Base-by-base conservation (phyloP, 2,797 vertebrate species). In the Arrhamphus sclerolepis region DNA sequence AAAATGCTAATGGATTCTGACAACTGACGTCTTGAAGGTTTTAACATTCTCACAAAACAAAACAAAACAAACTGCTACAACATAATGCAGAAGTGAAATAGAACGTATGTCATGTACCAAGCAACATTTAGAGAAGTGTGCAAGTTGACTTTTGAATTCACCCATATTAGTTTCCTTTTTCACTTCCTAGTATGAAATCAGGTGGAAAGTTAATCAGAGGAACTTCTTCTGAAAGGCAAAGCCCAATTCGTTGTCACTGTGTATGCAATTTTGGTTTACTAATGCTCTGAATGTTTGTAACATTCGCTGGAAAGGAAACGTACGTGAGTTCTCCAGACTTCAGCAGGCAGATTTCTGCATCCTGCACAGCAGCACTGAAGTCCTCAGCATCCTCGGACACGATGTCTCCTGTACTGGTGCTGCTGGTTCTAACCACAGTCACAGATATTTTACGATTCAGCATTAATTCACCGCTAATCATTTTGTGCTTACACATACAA, bases 321-420 rank as follows among this genome's bases (percentile, higher is more conserved):
- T 85, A 98, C 96, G 95, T 98, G 52, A 95, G 88, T 56, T 98
- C 96, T 85, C 96, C 97, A 0, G 95, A 95, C 85, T 94, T 97
- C 54, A 98, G 89, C 81, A 98, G 83, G 85, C 92, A 93, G 88
- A 97, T 95, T 75, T 98, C 97, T n/a, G 95, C 90, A 40, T 98
- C 96, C 86, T 98, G 97, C 24, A 93, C 90, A 2, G 93, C 28
- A 1, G 92, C 82, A 47, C 65, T 56, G 59, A 89, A 21, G 61
- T 95, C 94, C 31, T 96, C 95, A 0, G 89, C 55, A 11, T 96
- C 95, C 59, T 97, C 96, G 0, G 92, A 86, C 2, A 92, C 86
- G 8, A 92, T 54, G 7, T 93, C 94, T 69, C 85, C 93, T n/a
- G 88, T 72, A 0, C 88, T 91, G 63, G 76, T 28, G 49, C 89